These are phyloP conservation scores for Psammodynastes pulverulentus DNA, from an alignment of 2,113 vertebrate genomes.

Conservation along the genomic window DNA sequence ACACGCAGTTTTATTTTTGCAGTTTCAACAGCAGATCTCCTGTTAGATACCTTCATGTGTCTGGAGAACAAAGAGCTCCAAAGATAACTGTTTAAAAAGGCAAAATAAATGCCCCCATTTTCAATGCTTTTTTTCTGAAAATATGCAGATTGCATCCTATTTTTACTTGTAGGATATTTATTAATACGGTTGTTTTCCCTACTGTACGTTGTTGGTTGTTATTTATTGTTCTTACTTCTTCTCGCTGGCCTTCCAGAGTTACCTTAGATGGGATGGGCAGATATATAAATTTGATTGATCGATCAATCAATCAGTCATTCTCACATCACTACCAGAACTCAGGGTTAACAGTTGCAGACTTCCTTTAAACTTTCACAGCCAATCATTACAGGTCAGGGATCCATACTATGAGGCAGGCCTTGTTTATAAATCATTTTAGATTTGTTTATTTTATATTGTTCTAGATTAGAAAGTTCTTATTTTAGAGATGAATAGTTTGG, in stretches of 20 bases:
- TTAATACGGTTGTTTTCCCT: neutral
- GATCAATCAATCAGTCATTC: neutral
- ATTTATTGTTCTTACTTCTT: neutral
- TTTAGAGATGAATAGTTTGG: neutral
- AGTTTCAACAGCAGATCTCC: neutral
- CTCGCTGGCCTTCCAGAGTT: neutral
- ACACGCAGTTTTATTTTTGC: neutral
- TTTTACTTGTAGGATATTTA: too few relatives aligned
- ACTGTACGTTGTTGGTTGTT: neutral
- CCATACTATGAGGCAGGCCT: fast-evolving
- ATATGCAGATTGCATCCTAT: neutral
- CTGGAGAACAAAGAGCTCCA: neutral
- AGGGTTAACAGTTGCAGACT: neutral
- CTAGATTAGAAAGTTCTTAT: neutral
- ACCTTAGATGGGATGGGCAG: neutral
- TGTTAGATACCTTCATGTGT: neutral
- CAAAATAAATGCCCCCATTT: neutral
- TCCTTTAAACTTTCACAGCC: neutral
- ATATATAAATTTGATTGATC: too few relatives aligned
- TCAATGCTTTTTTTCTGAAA: neutral
- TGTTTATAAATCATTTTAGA: neutral
- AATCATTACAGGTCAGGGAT: neutral
- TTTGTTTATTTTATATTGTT: neutral
- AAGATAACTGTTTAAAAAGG: neutral
- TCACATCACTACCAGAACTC: neutral